Conservation (phyloP, 2,113 vertebrate species). For the Steatornis caripensis region DNA sequence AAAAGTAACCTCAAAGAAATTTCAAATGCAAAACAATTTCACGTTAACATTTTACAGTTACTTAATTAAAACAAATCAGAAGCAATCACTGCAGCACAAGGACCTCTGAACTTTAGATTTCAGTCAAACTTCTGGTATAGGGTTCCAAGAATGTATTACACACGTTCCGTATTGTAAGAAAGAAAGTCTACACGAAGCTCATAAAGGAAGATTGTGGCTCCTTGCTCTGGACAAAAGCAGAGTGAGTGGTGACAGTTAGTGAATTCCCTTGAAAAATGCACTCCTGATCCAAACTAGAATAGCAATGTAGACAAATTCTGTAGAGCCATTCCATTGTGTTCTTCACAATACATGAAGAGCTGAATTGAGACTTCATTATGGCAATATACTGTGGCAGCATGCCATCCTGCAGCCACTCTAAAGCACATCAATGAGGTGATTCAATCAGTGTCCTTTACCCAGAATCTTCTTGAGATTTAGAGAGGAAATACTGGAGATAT, state of each 20-base stretch:
- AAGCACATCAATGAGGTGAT: not conserved
- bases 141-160: not conserved
- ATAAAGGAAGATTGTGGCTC: not conserved
- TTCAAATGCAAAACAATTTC: not conserved
- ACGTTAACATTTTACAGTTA: not conserved
- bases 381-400: not conserved
- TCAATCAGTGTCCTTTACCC: not conserved
- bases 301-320: not conserved
- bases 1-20: not conserved
- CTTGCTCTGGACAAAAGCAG: not conserved
- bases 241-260: not conserved
- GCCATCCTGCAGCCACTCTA: not conserved
- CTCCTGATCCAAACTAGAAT: not conserved
- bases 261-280: fast-evolving
- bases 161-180: not conserved
- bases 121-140: not conserved
- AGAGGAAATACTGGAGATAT: not conserved
- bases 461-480: not conserved
- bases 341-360: not conserved
- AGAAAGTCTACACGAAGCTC: not conserved
- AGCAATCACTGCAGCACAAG: not conserved
- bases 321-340: not conserved
- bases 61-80: not conserved
- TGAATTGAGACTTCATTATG: not conserved
- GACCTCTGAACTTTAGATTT: not conserved